Evolutionary conservation across 2,113 vertebrate genomes (phyloP), one percentile per base, ranked within the genome.

Genomic region (Neogale vison): DNA sequence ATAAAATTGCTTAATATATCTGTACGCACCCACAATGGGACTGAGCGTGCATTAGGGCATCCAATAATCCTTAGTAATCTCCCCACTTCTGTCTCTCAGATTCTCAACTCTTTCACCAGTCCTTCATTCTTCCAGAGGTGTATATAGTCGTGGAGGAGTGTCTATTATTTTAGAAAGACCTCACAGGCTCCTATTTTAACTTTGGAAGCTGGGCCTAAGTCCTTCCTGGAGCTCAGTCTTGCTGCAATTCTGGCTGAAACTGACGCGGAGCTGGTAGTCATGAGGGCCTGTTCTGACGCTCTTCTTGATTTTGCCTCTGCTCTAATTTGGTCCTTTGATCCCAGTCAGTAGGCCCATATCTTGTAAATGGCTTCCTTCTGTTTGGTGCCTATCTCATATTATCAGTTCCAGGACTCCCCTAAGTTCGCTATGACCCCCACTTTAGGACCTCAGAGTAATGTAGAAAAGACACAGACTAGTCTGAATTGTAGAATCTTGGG

Each of bases 181-280:
- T 47, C 36, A 23, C 36, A 50, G 6, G 13, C 2, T 65, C 34
- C n/a, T 61, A 3, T 80, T 85, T 20, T 29, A 45, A 36, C 20
- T 26, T 39, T 36, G 14, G 18, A 93, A 45, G 31, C 34, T 65
- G 13, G 26, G 18, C 13, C 36, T 72, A 26, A 31, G 45, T 36
- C 20, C 61, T 88, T n/a, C 42, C 74, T 17, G 6, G 14, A 13
- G 36, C 13, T 57, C 72, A 26, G 59, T 36, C 45, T 67, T 11
- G 14, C 45, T 36, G 12, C 50, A 17, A 1, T 72, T 71, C 11
- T 57, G 42, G 11, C 74, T 24, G 42, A 77, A 36, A 57, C 14
- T 63, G 42, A 36, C 12, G 1, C 21, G 20, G 6, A 34, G 17
- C 26, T 21, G 31, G 34, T 14, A 36, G 34, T 47, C n/a, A 0